These are phyloP conservation scores for Pseudomyrmex cubaensis DNA, from an alignment of 1,140 invertebrate genomes.

Conservation along the genomic window DNA sequence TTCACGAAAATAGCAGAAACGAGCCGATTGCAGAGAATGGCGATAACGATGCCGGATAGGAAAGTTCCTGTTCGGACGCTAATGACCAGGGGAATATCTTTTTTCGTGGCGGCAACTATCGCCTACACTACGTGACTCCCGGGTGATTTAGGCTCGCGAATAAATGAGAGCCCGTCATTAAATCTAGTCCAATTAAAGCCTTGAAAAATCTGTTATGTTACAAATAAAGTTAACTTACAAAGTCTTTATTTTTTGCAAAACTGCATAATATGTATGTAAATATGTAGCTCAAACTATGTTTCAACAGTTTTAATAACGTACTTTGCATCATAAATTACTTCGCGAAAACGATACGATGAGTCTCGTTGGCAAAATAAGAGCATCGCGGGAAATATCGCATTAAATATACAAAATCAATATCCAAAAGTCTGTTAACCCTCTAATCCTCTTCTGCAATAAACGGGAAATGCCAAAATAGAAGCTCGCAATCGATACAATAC, in stretches of 20 bases:
- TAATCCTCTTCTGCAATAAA: background rate
- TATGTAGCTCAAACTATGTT: background rate
- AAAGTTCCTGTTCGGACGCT: conserved; percentile 67
- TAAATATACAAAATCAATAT: conserved; percentile 4
- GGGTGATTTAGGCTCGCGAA: conserved; percentile 50
- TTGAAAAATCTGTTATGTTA: background rate
- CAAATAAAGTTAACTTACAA: too few relatives aligned
- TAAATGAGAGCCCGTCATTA: conserved; percentile 1
- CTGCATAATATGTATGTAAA: too few relatives aligned
- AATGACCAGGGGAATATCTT: conserved; percentile 64
- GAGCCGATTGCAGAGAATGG: conserved; percentile 44
- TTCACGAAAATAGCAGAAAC: conserved; percentile 52
- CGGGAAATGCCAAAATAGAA: background rate
- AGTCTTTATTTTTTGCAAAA: too few relatives aligned
- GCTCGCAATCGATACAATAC: background rate
- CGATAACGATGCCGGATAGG: conserved; percentile 68
- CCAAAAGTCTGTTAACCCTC: background rate
- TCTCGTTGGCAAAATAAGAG: background rate
- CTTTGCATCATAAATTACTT: background rate
- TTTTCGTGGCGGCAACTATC: conserved; percentile 59
- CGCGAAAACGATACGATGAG: background rate
- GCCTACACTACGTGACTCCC: conserved; percentile 27
- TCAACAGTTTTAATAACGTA: background rate
- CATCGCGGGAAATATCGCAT: background rate
- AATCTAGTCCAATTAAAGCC: conserved; percentile 10